phyloP scores from a whole-genome alignment of 2,797 vertebrate species.

The Acanthurus tractus region DNA sequence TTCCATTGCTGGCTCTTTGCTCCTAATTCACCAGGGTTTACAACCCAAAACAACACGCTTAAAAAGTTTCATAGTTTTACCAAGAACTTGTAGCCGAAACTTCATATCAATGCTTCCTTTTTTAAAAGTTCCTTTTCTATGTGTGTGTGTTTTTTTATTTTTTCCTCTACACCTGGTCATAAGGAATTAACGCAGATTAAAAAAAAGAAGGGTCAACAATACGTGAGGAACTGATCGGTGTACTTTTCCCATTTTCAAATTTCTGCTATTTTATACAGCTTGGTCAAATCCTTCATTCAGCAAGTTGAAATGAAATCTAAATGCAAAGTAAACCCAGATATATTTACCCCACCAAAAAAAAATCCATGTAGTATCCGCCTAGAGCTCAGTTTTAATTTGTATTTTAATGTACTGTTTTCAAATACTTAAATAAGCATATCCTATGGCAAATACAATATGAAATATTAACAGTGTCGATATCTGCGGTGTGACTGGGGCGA shows the following conservation, averaged over 20 bases:
- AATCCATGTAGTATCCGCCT: constrained; percentile 65
- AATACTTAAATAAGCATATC: constrained; percentile 82
- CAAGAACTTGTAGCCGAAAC: constrained; percentile 38
- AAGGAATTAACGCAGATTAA: constrained; percentile 5
- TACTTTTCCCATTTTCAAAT: constrained; percentile 37
- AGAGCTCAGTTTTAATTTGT: constrained; percentile 78
- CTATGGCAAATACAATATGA: constrained; percentile 82
- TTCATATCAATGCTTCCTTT: neutral
- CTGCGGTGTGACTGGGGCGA: constrained; percentile 76
- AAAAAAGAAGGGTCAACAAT: constrained; percentile 45
- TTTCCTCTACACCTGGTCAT: neutral
- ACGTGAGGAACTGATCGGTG: constrained; percentile 42
- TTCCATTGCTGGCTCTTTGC: constrained; percentile 75
- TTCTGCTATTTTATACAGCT: constrained; percentile 29
- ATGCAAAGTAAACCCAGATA: constrained; percentile 44
- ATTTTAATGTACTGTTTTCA: constrained; percentile 79
- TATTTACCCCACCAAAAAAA: neutral
- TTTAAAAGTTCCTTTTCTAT: no score
- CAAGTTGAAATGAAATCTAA: constrained; percentile 50
- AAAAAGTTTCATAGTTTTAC: constrained; percentile 71
- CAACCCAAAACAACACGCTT: constrained; percentile 58
- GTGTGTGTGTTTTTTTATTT: neutral
- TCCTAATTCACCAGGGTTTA: constrained; percentile 79
- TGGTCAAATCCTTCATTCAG: constrained; percentile 42
- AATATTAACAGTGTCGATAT: constrained; percentile 85